Conservation (phyloP, 2,888 invertebrate species). For the Melanophora roralis region DNA sequence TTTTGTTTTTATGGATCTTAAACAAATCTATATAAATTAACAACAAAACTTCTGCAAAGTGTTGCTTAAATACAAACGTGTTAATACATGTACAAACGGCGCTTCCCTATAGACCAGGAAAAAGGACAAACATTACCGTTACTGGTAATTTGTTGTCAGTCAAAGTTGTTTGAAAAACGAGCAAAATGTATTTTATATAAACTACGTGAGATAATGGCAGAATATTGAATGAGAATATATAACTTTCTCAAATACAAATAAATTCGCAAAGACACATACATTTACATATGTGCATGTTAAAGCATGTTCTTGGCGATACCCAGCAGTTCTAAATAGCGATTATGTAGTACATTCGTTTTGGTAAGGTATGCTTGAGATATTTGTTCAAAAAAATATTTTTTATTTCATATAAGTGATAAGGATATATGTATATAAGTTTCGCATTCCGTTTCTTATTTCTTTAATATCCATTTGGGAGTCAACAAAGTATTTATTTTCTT, state of each 20-base stretch:
- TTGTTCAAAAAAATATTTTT: no score
- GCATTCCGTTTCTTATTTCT: no score
- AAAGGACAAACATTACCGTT: background rate
- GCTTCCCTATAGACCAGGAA: background rate
- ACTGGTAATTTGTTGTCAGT: constrained; percentile 35
- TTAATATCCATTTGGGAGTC: no score
- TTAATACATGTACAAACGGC: background rate
- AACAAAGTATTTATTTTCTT: no score
- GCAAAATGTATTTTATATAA: constrained; percentile 35
- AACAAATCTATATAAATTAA: background rate
- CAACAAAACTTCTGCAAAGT: background rate
- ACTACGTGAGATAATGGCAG: constrained; percentile 55
- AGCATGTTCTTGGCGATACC: no score
- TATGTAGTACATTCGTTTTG: no score
- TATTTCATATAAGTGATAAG: no score
- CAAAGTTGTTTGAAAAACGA: constrained; percentile 28
- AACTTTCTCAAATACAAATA: constrained; percentile 27
- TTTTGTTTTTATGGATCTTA: background rate
- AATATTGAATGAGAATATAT: constrained; percentile 46
- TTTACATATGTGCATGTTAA: no score
- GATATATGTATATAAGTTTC: no score
- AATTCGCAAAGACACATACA: background rate
- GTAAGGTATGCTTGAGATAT: no score
- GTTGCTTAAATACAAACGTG: background rate
- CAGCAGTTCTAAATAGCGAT: no score